phyloP scores from a whole-genome alignment of 2,797 vertebrate genomes.

The Pseudochirops corinnae region DNA sequence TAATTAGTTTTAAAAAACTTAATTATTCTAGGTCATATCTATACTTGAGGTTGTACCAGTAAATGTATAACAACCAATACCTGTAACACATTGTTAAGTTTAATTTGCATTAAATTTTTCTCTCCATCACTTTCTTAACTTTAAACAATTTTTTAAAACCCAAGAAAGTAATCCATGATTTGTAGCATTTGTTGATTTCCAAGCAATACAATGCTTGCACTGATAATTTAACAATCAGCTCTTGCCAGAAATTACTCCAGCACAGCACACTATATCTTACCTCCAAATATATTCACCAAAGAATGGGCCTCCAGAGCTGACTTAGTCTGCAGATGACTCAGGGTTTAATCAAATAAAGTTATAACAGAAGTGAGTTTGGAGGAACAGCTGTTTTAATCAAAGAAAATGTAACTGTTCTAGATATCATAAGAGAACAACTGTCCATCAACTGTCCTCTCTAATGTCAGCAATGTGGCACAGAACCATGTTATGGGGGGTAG shows the following conservation, averaged over 20 bases:
- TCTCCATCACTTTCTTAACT: not conserved
- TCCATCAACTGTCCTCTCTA: conserved; percentile 48
- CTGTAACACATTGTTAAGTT: not conserved
- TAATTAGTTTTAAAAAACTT: not conserved
- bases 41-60: not conserved
- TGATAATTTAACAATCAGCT: not conserved
- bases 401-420: conserved; percentile 9
- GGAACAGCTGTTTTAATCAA: conserved; percentile 8
- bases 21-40: not conserved
- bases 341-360: conserved; percentile 21
- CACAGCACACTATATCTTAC: not conserved
- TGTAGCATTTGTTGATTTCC: not conserved
- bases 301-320: not conserved
- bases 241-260: not conserved
- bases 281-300: not conserved
- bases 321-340: not conserved
- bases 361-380: conserved; percentile 38
- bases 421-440: conserved; percentile 23
- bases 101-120: not conserved
- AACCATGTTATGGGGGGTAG: conserved; percentile 27
- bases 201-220: not conserved
- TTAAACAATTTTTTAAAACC: not conserved
- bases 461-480: conserved; percentile 22
- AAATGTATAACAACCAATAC: not conserved
- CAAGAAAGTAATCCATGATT: not conserved